Evolutionary conservation across 2,888 invertebrate species (phyloP), one percentile per base, ranked within the genome.

Genomic region (Protonemura montana): DNA sequence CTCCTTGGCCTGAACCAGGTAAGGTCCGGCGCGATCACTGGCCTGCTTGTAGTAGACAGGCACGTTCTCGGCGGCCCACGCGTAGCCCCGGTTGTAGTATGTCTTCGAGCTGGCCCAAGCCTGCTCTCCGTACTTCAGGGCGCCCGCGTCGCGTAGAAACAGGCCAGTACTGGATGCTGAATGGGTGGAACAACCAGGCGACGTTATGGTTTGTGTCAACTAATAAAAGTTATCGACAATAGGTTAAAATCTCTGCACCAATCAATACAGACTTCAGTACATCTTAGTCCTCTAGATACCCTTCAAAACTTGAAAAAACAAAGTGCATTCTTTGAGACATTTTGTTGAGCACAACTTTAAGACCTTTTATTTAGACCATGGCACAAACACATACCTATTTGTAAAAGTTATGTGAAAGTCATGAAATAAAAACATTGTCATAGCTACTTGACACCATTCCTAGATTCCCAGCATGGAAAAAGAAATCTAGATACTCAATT

Each of bases 151-250:
- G 89, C 94, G 94, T 89, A 96, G 91, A 78, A 94, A 91, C 89
- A 93, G 93, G 78, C 94, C 95, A 6, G 94, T 94, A 89, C 93
- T 92, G 80, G 96, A 95, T 88, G 94, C 95, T 94, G 91, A 86
- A 29, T 1, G 13, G 35, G 35, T 35, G 35, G 35, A 35, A 35
- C 35, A 35, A 10, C 10, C 35, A 6, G 5, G 35, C 10, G 3
- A 35, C 35, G 35, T 35, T 35, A 35, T 3, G 35, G 5, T 3
- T 35, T 10, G 35, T 35, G 35, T 35, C 35, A 35, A 35, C n/a
- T n/a, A n/a, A n/a, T n/a, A n/a, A n/a, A n/a, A n/a, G n/a, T n/a
- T n/a, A n/a, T n/a, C n/a, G n/a, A n/a, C n/a, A n/a, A n/a, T n/a
- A n/a, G n/a, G n/a, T n/a, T n/a, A n/a, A n/a, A n/a, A n/a, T n/a